phyloP scores from a whole-genome alignment of 2,888 invertebrate genomes.

The Andrena minutula region DNA sequence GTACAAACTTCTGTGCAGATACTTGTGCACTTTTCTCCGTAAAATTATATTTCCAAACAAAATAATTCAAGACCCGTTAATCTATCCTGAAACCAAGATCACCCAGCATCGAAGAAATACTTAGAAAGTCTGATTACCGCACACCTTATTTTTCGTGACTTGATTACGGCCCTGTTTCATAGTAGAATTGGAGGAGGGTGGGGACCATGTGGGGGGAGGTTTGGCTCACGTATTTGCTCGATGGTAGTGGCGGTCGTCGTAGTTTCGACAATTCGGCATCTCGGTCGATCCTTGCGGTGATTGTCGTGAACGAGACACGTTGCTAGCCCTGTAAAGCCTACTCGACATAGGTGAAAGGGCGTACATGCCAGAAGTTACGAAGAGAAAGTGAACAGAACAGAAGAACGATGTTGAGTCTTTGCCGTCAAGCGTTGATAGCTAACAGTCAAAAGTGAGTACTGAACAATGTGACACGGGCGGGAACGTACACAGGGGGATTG shows the following conservation, averaged over 20 bases:
- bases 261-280: constrained; percentile 61
- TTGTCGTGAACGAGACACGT: constrained; percentile 10
- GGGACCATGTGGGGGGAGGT: constrained; percentile 55
- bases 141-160: constrained; percentile 3
- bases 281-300: constrained; percentile 33
- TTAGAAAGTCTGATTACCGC: not conserved
- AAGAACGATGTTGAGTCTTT: constrained; percentile 79
- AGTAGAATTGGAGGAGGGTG: constrained; percentile 56
- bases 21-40: too few species aligned
- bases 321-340: not conserved
- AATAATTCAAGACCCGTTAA: too few species aligned
- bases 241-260: constrained; percentile 70
- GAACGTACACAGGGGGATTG: not conserved
- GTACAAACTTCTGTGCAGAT: too few species aligned
- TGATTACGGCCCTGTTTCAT: constrained; percentile 66
- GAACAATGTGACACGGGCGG: constrained; percentile 5
- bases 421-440: constrained; percentile 79
- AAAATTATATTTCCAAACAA: too few species aligned
- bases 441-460: constrained; percentile 83
- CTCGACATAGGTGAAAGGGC: constrained; percentile 7
- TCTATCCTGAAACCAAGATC: too few species aligned
- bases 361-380: constrained; percentile 23
- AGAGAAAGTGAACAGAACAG: constrained; percentile 16
- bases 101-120: not conserved
- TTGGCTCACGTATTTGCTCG: constrained; percentile 72